Evolutionary conservation across 2,888 invertebrate genomes (phyloP), one percentile per base, ranked within the genome.

Genomic region (Ectemnius cavifrons): DNA sequence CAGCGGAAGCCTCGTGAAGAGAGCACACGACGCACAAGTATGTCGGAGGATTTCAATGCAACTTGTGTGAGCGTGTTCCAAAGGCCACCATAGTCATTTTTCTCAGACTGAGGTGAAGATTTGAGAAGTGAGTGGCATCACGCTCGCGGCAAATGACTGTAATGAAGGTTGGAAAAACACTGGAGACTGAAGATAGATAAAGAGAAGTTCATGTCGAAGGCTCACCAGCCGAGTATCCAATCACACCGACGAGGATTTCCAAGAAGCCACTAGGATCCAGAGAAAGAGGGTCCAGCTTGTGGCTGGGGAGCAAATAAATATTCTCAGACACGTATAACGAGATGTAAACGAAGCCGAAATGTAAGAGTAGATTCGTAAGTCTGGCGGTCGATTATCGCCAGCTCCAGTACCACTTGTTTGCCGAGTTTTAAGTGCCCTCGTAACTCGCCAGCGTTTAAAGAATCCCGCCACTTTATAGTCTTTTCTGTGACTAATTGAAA

Each of bases 271-370:
- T 69, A 57, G 72, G 75, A 74, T 58, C 74, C 73, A 65, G 66
- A 65, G 67, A 47, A 49, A 66, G 49, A 56, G 47, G 47, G 37
- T 37, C 37, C 11, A 37, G 37, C 37, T 37, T 37, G 62, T 52
- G 69, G 70, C 20, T 13, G 70, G 73, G 67, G 69, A 75, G 77
- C 79, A 79, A 81, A 82, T 82, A 82, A 82, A 82, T 79, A 82
- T 82, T 77, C 75, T 67, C 78, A 75, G 76, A 79, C 81, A 81
- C 80, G 81, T 79, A 82, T 85, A 84, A 84, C 83, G 85, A 84
- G 81, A 85, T 84, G 85, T 84, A 84, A 85, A 83, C 85, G 83
- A 83, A 85, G 78, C 67, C 71, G 73, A 75, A 78, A 78, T 74
- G 75, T 37, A 78, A 77, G 80, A 75, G 69, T 74, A 72, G 66